These are phyloP conservation scores for Trogon melanurus DNA, from an alignment of 2,113 vertebrate species.

Conservation along the genomic window DNA sequence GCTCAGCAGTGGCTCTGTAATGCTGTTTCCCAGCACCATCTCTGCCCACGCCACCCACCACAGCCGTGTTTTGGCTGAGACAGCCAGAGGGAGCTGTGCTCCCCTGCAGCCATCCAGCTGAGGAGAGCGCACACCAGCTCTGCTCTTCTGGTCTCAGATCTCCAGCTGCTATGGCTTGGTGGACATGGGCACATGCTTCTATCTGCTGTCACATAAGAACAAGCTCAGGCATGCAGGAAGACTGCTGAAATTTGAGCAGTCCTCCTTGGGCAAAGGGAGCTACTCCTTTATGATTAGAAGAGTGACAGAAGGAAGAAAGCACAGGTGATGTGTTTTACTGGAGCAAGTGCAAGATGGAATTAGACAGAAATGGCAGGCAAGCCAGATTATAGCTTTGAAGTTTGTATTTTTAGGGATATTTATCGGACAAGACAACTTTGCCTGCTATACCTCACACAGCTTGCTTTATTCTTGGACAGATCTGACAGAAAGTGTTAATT, in stretches of 20 bases:
- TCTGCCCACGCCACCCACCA: accelerated
- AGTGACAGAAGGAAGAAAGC: neutral
- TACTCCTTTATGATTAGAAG: neutral
- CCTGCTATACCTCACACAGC: neutral
- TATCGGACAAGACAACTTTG: neutral
- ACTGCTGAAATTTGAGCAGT: neutral
- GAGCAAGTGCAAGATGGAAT: neutral
- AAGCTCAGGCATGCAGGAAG: neutral
- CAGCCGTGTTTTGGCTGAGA: accelerated
- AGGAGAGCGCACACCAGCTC: neutral
- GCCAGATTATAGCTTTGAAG: neutral
- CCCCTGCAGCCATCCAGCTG: neutral
- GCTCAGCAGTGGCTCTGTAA: neutral
- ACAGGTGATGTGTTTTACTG: neutral
- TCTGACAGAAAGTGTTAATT: neutral
- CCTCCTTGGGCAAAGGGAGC: neutral
- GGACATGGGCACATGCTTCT: accelerated
- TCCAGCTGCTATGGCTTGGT: neutral
- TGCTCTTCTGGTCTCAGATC: neutral
- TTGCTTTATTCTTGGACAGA: neutral
- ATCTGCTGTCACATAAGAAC: accelerated
- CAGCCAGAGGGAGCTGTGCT: accelerated
- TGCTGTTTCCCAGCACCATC: neutral
- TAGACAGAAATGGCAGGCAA: neutral
- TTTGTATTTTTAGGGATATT: neutral